phyloP scores from a whole-genome alignment of 2,888 invertebrate species.

The Sericinus montela region DNA sequence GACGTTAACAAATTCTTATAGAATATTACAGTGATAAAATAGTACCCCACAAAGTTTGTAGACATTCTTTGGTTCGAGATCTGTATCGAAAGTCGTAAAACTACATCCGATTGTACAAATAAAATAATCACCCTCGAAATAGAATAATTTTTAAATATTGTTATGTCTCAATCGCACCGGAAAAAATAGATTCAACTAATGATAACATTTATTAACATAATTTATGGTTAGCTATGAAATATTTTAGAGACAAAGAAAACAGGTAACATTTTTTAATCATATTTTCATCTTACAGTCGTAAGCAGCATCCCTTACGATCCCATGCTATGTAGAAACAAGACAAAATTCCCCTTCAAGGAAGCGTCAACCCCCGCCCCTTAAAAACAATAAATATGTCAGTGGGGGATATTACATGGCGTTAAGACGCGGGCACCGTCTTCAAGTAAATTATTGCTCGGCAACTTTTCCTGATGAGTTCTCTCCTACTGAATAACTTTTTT shows the following conservation, averaged over 20 bases:
- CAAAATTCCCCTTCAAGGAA: conserved; percentile 35
- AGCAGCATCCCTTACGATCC: conserved; percentile 30
- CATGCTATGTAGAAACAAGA: conserved; percentile 25
- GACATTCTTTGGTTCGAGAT: conserved; percentile 17
- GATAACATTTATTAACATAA: conserved; percentile 1
- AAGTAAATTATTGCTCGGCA: conserved; percentile 73
- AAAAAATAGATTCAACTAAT: conserved; percentile 14
- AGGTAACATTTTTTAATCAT: conserved; percentile 13
- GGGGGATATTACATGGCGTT: conserved; percentile 68
- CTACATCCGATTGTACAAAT: conserved; percentile 13
- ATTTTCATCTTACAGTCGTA: conserved; percentile 16
- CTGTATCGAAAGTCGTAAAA: conserved; percentile 28
- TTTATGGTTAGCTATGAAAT: conserved; percentile 4
- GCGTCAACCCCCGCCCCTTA: conserved; percentile 52
- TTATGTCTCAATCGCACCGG: conserved; percentile 23
- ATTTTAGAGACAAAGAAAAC: conserved; percentile 1
- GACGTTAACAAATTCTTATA: no score
- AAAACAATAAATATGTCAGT: conserved; percentile 77
- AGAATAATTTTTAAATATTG: conserved; percentile 21
- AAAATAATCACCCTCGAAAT: conserved; percentile 22
- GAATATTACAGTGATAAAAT: no score
- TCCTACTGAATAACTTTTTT: conserved; percentile 67
- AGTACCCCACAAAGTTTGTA: no score
- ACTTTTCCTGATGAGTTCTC: conserved; percentile 69
- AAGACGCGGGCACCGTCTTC: conserved; percentile 50